Base-by-base conservation (phyloP, 2,888 invertebrate species). In the Dasysyrphus albostriatus region DNA sequence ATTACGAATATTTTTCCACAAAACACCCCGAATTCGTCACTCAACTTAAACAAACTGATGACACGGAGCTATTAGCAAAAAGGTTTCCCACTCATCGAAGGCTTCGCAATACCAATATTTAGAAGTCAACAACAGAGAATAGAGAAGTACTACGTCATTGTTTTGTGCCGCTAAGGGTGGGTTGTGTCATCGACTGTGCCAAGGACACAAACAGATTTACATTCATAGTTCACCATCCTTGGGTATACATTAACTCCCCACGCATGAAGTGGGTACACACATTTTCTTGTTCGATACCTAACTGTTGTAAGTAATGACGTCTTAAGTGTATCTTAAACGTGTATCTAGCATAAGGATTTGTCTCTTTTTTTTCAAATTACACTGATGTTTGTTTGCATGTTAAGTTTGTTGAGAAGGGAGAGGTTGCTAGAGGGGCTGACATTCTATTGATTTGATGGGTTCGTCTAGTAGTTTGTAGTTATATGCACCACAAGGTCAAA, bases 21-120 rank as follows among this genome's bases (percentile, higher is more conserved):
- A 54, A 56, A 74, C 63, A 85, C 77, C 85, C 77, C 85, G 85
- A 77, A 63, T 73, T 73, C 47, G 61, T n/a, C 56, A 73, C 65
- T 39, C 73, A 81, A 77, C 76, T 67, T 77, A 70, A 78, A 78
- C 77, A 82, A 85, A 85, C 85, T 85, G 69, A 77, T 51, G 42
- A 77, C 77, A 77, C 76, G 39, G 16, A 61, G 63, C 70, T 49
- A 56, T 42, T 61, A 69, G 44, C 69, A 74, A 51, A 63, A 63
- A 69, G 77, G 49, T 61, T 73, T 63, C 67, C 73, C 77, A 73
- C 54, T 67, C 34, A 5, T 67, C 34, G 9, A 34, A 34, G 34
- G 49, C 32, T 32, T 47, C 51, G 65, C 69, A 59, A 49, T 63
- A 24, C 42, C n/a, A 69, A 69, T 65, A 32, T 37, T 47, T 39